Evolutionary conservation across 2,113 vertebrate species (phyloP), one percentile per base, ranked within the genome.

Genomic region (Ptilonorhynchus violaceus): DNA sequence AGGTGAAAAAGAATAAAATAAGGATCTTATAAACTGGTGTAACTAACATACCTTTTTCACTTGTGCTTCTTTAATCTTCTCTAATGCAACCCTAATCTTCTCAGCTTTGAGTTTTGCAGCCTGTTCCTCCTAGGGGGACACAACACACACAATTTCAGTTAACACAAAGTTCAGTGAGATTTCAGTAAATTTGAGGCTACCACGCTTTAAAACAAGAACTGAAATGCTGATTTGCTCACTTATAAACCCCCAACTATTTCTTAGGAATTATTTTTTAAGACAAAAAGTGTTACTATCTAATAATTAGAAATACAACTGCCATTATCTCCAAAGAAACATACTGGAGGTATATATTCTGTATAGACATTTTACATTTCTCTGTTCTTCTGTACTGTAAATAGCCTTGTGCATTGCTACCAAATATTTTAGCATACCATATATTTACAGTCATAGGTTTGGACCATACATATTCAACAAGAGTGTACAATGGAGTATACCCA

Each of bases 51-150:
- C 99, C 99, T 99, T 99, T 98, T 99, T 99, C 72, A 99, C 99
- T 98, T 99, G 99, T 30, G 99, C 99, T 97, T 99, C 99, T 97
- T 99, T 99, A 98, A 99, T 99, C 98, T 99, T 99, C 96, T 99
- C 99, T 96, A 99, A 97, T 3, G 99, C 99, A 77, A 99, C 98
- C 92, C 99, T 98, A 85, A 99, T 99, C 98, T 99, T 99, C 98
- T 99, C 99, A 56, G 99, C 99, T 97, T 99, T 99, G 91, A 99
- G 62, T 95, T 99, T 99, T 96, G 99, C 99, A 92, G 99, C 99
- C 96, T 99, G 99, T 76, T 99, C 99, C 97, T 99, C 99, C 99
- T 99, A 92, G 37, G 81, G 92, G 98, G 44, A 98, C 47, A 97
- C 23, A 92, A 90, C 56, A 97, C 49, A 97, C 39, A 89, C 42